A percentile compares a stretch with the other conserved stretches of the same genome.
These are phyloP conservation scores for Magallana ariakensis DNA, from an alignment of 1,140 invertebrate species.

Conservation along the genomic window DNA sequence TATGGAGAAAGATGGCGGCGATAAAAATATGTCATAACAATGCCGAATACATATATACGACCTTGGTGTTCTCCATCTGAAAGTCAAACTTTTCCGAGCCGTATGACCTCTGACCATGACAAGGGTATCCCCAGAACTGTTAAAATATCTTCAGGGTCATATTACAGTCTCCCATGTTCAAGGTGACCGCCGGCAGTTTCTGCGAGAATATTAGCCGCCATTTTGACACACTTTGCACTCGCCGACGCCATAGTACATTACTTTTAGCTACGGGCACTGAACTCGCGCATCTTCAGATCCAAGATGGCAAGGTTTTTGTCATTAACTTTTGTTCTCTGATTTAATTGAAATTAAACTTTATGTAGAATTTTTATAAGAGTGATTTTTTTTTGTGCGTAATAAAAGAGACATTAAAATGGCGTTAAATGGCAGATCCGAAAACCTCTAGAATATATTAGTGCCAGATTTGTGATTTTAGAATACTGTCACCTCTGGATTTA, in stretches of 20 bases:
- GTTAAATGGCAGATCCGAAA: constrained; percentile 4
- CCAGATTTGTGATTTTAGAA: neutral
- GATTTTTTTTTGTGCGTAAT: neutral
- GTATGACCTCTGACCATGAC: constrained; percentile 7
- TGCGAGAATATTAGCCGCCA: neutral
- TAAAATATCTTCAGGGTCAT: neutral
- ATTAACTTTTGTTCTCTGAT: constrained; percentile 5
- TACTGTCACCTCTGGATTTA: neutral
- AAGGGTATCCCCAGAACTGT: neutral
- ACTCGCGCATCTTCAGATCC: neutral
- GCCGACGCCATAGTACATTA: neutral
- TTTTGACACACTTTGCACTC: neutral
- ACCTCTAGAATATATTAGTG: constrained; percentile 13
- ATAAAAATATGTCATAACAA: neutral
- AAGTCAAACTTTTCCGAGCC: constrained; percentile 29
- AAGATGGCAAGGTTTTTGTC: neutral
- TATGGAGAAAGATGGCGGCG: neutral
- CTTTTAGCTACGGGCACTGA: neutral
- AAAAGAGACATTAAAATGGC: neutral
- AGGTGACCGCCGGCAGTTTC: constrained; percentile 11
- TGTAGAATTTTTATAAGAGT: neutral
- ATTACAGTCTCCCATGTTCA: constrained; percentile 20
- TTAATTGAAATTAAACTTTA: constrained; percentile 36
- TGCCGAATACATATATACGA: neutral
- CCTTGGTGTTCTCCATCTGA: constrained; percentile 7